A percentile compares a stretch with the other conserved stretches of the same genome.
These are phyloP conservation scores for Maniola hyperantus DNA, from an alignment of 2,888 invertebrate genomes.

Conservation along the genomic window DNA sequence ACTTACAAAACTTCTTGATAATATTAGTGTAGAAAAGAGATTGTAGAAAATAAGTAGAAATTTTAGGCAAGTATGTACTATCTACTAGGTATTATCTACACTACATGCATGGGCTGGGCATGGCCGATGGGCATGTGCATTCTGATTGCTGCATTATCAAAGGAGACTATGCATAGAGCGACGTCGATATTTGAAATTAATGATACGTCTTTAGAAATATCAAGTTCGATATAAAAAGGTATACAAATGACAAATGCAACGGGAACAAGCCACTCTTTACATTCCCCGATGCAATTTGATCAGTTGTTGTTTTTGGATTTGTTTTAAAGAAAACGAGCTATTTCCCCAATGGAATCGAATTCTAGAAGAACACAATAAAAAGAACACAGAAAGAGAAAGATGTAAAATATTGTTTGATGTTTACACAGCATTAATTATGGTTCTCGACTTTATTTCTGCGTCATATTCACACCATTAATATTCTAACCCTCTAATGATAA, in stretches of 20 bases:
- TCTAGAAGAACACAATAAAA: too few relatives aligned
- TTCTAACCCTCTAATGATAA: too few relatives aligned
- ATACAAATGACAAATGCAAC: constrained; percentile 7
- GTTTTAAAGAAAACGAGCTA: background rate
- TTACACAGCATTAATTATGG: background rate
- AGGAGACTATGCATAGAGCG: background rate
- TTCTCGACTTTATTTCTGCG: background rate
- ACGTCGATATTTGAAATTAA: background rate
- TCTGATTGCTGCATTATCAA: too few relatives aligned
- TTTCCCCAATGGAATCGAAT: background rate
- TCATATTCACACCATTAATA: too few relatives aligned
- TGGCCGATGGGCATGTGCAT: background rate
- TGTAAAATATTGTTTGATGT: background rate
- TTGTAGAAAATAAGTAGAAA: too few relatives aligned
- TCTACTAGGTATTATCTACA: too few relatives aligned
- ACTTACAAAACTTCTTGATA: too few relatives aligned
- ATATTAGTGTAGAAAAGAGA: too few relatives aligned
- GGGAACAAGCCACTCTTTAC: background rate
- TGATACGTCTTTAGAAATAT: background rate
- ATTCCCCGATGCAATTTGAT: background rate
- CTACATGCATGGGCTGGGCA: too few relatives aligned
- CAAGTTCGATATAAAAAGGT: background rate
- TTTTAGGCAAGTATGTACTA: too few relatives aligned
- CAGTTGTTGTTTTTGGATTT: background rate
- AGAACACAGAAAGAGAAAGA: too few relatives aligned